These are phyloP conservation scores for Knipowitschia caucasica DNA, from an alignment of 2,797 vertebrate species.

Conservation along the genomic window DNA sequence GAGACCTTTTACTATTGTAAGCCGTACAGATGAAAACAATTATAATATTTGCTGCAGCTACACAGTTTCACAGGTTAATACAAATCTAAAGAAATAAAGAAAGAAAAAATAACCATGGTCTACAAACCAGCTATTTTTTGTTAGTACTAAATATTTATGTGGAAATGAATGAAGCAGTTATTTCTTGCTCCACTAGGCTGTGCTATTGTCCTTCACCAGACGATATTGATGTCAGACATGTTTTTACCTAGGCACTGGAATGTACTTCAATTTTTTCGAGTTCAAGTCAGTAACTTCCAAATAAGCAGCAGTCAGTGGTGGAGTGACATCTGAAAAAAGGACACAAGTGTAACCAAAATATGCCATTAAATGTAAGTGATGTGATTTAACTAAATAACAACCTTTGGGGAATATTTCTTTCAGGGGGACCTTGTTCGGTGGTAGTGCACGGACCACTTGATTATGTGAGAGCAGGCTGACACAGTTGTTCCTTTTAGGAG, in stretches of 20 bases:
- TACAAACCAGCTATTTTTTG: too few relatives aligned
- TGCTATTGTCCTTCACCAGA: background rate
- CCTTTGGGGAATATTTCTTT: conserved; percentile 92
- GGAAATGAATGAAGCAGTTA: background rate
- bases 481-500: conserved; percentile 82
- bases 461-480: conserved; percentile 81
- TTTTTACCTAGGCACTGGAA: conserved; percentile 89
- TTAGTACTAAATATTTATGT: background rate
- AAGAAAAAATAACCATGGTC: too few relatives aligned
- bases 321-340: conserved; percentile 78
- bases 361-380: background rate
- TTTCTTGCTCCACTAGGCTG: conserved; percentile 9
- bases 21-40: too few relatives aligned
- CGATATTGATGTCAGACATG: background rate
- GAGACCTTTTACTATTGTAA: too few relatives aligned
- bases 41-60: too few relatives aligned
- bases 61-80: too few relatives aligned
- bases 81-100: too few relatives aligned
- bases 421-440: conserved; percentile 85
- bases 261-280: conserved; percentile 92
- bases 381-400: conserved; percentile 53
- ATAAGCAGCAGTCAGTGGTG: conserved; percentile 85
- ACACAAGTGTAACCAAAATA: conserved; percentile 10
- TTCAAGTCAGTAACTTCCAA: conserved; percentile 94
- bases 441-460: conserved; percentile 88